Percentiles rank a stretch among this genome's conserved stretches.
Evolutionary conservation across 2,888 invertebrate species (phyloP).

Genomic region (Oegoconia quadripuncta): DNA sequence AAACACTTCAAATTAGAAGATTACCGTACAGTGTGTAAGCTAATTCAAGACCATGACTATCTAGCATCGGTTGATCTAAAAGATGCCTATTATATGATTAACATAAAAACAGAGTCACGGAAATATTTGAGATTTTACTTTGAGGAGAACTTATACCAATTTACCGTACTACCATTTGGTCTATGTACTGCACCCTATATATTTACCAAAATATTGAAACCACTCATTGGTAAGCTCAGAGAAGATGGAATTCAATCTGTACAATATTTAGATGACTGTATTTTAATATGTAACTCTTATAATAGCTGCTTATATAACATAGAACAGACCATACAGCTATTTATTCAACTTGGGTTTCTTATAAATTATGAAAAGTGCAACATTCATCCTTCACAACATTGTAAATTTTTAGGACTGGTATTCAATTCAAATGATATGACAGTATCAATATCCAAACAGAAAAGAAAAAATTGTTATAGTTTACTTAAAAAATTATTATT

Average conservation of each 20-base stretch:
- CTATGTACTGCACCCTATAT: constrained; percentile 13
- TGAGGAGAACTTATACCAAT: constrained; percentile 11
- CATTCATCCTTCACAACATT: constrained; percentile 3
- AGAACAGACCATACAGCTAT: not conserved
- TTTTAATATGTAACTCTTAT: constrained; percentile 6
- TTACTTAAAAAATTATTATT: not conserved
- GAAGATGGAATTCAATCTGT: not conserved
- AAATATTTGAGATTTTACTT: constrained; percentile 16
- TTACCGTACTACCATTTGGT: constrained; percentile 14
- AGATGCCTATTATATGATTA: constrained; percentile 14
- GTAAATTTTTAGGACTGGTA: constrained; percentile 12
- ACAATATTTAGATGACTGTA: constrained; percentile 13
- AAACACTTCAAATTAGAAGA: constrained; percentile 19
- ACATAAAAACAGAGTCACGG: constrained; percentile 4
- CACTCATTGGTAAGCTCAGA: constrained; percentile 6
- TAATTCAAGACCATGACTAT: constrained; percentile 5
- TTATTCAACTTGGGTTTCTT: constrained; percentile 10
- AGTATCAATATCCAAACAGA: constrained; percentile 1
- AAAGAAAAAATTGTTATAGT: not conserved
- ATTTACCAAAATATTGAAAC: constrained; percentile 15
- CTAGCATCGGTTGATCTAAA: constrained; percentile 12
- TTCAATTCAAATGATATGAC: constrained; percentile 7
- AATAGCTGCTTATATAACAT: constrained; percentile 3
- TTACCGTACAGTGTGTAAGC: constrained; percentile 9
- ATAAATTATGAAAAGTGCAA: constrained; percentile 14